These are phyloP conservation scores for Philonicus albiceps DNA, from an alignment of 2,888 invertebrate species.

Conservation along the genomic window DNA sequence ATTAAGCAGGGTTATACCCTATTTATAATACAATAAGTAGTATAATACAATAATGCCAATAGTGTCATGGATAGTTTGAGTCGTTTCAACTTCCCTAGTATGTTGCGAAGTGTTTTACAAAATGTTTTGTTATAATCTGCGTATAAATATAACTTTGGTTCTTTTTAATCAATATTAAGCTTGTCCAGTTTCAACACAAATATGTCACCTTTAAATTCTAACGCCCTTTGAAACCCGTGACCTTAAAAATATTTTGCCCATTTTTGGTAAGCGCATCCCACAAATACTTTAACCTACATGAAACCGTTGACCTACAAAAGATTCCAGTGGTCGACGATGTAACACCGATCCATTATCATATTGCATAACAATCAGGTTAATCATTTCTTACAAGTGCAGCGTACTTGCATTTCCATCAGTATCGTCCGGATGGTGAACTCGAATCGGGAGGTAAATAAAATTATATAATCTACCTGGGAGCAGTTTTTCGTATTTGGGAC, in stretches of 20 bases:
- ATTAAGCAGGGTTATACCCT: too few species aligned
- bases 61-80: too few species aligned
- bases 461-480: slow-evolving; percentile 22
- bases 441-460: background rate
- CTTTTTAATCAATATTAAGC: background rate
- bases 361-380: slow-evolving; percentile 33
- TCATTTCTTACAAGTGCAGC: slow-evolving; percentile 15
- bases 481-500: background rate
- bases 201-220: background rate
- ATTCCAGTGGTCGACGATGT: slow-evolving; percentile 59
- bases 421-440: slow-evolving; percentile 8
- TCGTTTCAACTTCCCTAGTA: too few species aligned
- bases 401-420: slow-evolving; percentile 13
- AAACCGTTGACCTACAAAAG: slow-evolving; percentile 58
- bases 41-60: too few species aligned
- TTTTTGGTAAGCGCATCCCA: background rate
- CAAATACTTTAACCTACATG: background rate
- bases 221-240: slow-evolving; percentile 12
- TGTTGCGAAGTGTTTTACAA: too few species aligned
- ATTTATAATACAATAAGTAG: too few species aligned
- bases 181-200: background rate
- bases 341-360: slow-evolving; percentile 46
- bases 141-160: too few species aligned
- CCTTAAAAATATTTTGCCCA: slow-evolving; percentile 11
- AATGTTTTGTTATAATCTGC: too few species aligned